A percentile compares a stretch with the other conserved stretches of the same genome.
These are phyloP conservation scores for Ischnus inquisitorius DNA, from an alignment of 2,888 invertebrate genomes.

Conservation along the genomic window DNA sequence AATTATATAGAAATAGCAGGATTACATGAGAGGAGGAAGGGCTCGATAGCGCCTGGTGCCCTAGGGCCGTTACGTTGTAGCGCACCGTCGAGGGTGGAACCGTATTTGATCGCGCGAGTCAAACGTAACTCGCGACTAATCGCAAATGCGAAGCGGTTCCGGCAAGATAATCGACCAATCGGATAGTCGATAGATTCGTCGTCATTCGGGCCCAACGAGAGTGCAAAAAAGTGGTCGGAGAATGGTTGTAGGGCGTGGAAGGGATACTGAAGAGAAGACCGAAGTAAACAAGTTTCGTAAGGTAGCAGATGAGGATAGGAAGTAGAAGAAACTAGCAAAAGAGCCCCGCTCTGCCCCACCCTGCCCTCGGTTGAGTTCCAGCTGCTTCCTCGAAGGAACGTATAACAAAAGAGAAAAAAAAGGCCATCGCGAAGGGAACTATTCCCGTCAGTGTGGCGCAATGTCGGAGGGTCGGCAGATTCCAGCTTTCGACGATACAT, in stretches of 20 bases:
- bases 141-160: background rate
- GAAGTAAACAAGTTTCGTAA: slow-evolving; percentile 80
- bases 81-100: background rate
- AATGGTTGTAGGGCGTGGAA: slow-evolving; percentile 67
- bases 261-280: slow-evolving; percentile 75
- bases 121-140: background rate
- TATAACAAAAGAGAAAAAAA: slow-evolving; percentile 20
- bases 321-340: slow-evolving; percentile 71
- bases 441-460: background rate
- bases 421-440: background rate
- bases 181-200: slow-evolving; percentile 6
- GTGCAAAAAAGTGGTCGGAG: slow-evolving; percentile 27
- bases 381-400: slow-evolving; percentile 28
- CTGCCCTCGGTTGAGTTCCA: background rate
- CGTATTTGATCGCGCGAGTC: background rate
- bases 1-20: slow-evolving; percentile 75
- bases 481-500: slow-evolving; percentile 67
- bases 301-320: slow-evolving; percentile 75
- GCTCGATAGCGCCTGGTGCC: slow-evolving; percentile 45
- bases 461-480: slow-evolving; percentile 29
- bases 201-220: background rate
- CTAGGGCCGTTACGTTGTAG: slow-evolving; percentile 20
- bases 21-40: slow-evolving; percentile 66
- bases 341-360: slow-evolving; percentile 12
- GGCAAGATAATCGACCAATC: slow-evolving; percentile 3